phyloP scores from a whole-genome alignment of 2,797 vertebrate species.

The Paramormyrops hopkinsi region DNA sequence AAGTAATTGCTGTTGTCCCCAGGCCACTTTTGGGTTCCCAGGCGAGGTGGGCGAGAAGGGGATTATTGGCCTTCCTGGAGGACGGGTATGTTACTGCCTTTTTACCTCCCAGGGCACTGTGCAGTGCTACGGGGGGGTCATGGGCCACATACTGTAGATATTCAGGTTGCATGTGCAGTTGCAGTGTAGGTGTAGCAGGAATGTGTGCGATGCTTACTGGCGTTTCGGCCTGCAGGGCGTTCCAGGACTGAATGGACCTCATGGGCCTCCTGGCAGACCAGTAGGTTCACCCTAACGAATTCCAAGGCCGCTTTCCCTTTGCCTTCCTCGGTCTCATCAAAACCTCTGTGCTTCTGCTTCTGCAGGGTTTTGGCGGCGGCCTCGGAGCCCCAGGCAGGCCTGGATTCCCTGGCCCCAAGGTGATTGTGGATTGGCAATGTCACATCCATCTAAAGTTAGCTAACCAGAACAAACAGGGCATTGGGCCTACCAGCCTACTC shows the following conservation, averaged over 20 bases:
- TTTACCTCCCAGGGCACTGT: neutral
- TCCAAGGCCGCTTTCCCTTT: neutral
- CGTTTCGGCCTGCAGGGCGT: conserved; percentile 62
- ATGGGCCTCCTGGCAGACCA: conserved; percentile 63
- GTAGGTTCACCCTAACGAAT: conserved; percentile 34
- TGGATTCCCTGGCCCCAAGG: conserved; percentile 75
- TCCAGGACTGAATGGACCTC: conserved; percentile 69
- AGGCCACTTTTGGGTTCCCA: conserved; percentile 63
- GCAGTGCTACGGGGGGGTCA: neutral
- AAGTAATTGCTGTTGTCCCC: conserved; percentile 16
- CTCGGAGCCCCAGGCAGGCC: conserved; percentile 61
- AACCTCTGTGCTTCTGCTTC: conserved; percentile 32
- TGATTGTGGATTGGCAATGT: conserved; percentile 45
- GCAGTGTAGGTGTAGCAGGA: neutral
- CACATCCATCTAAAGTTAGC: neutral
- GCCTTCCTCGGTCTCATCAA: neutral
- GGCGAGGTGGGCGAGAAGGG: conserved; percentile 85
- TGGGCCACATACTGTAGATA: neutral
- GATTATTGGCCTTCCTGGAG: conserved; percentile 79
- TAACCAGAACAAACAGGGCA: neutral
- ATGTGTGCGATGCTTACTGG: neutral
- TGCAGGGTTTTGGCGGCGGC: conserved; percentile 68
- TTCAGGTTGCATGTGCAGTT: neutral
- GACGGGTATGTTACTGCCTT: conserved; percentile 63
- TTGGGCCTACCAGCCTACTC: neutral